phyloP scores from a whole-genome alignment of 2,113 vertebrate genomes.

The Brienomyrus longianalis region DNA sequence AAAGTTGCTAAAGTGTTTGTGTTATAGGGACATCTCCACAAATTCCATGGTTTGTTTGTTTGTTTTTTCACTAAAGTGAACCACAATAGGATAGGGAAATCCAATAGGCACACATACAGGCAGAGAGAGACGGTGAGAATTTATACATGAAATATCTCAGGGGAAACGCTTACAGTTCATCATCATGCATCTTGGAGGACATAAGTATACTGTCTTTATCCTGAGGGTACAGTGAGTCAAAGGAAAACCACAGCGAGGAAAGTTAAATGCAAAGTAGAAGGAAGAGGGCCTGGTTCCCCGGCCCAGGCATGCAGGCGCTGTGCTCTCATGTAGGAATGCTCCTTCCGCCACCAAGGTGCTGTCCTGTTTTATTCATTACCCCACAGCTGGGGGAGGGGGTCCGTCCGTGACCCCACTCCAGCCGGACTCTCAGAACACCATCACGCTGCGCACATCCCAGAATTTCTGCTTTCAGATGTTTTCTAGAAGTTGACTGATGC shows the following conservation, averaged over 20 bases:
- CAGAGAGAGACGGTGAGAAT: not conserved
- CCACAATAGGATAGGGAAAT: not conserved
- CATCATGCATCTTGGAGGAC: not conserved
- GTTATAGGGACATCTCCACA: not conserved
- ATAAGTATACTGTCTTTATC: not conserved
- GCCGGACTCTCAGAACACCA: not conserved
- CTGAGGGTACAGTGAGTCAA: not conserved
- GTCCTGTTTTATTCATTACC: constrained; percentile 12
- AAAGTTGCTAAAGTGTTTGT: not conserved
- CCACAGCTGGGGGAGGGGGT: not conserved
- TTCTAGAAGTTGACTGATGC: not conserved
- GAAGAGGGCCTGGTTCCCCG: not conserved
- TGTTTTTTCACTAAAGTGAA: not conserved
- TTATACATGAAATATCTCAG: not conserved
- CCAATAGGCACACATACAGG: not conserved
- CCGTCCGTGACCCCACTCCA: not conserved
- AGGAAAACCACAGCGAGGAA: not conserved
- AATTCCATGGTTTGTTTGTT: not conserved
- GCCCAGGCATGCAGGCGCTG: not conserved
- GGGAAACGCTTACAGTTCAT: not conserved
- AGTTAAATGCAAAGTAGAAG: not conserved
- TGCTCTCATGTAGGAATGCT: constrained; percentile 1
- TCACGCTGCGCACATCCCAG: not conserved
- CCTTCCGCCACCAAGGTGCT: constrained; percentile 8
- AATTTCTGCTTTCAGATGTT: not conserved